phyloP scores from a whole-genome alignment of 2,888 invertebrate species.

The Clostera curtula region DNA sequence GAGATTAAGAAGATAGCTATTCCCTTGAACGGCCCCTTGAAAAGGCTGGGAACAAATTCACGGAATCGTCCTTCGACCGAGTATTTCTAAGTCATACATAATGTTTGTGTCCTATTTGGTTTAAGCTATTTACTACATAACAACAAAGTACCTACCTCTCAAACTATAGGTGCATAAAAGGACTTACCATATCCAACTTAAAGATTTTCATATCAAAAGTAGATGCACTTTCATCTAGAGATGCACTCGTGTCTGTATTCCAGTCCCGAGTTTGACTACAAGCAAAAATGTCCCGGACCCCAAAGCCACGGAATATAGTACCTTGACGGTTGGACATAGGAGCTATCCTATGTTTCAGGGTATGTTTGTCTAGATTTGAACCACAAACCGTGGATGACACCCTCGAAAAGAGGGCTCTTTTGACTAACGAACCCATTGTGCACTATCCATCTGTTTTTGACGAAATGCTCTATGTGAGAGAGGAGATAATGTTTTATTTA shows the following conservation, averaged over 20 bases:
- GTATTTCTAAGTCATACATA: no score
- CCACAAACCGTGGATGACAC: conserved; percentile 44
- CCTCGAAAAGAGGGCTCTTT: conserved; percentile 47
- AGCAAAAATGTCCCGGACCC: conserved; percentile 6
- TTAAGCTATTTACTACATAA: no score
- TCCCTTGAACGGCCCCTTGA: no score
- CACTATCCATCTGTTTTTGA: conserved; percentile 20
- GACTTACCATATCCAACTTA: conserved; percentile 5
- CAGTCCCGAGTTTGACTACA: conserved; percentile 8
- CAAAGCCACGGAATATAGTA: conserved; percentile 6
- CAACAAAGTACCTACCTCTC: no score
- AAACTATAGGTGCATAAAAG: no score
- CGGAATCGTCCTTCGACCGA: no score
- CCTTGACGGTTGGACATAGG: no score
- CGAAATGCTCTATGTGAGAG: no score
- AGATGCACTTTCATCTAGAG: conserved; percentile 15
- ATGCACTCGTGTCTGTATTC: conserved; percentile 16
- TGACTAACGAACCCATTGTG: conserved; percentile 66
- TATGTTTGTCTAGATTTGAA: conserved; percentile 14
- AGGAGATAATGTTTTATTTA: no score
- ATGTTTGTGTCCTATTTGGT: no score
- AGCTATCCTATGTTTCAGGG: not conserved
- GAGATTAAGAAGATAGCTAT: no score
- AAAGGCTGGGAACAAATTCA: no score
- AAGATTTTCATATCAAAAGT: conserved; percentile 15